A percentile compares a stretch with the other conserved stretches of the same genome.
phyloP scores from a whole-genome alignment of 53 echinoderm and acorn worm genomes.

The Pentamera pediparva region DNA sequence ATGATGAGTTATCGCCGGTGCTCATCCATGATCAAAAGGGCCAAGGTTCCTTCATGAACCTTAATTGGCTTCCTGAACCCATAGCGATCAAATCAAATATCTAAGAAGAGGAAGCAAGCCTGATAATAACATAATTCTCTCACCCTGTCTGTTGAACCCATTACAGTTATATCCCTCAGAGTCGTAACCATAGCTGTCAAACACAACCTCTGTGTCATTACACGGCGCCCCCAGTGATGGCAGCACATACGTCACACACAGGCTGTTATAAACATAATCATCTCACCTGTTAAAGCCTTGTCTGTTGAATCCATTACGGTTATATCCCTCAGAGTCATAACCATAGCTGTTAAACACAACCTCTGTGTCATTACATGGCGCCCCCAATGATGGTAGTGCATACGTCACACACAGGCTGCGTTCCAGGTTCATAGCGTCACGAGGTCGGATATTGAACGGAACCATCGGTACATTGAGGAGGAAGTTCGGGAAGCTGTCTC shows the following conservation, averaged over 20 bases:
- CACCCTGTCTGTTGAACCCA: constrained; percentile 78
- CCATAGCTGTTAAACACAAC: constrained; percentile 61
- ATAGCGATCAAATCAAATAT: no score
- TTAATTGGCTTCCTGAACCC: no score
- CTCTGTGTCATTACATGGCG: constrained; percentile 70
- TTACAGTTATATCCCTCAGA: constrained; percentile 68
- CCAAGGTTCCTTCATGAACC: no score
- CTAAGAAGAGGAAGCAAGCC: no score
- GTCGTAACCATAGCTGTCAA: constrained; percentile 71
- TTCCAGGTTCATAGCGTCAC: constrained; percentile 62
- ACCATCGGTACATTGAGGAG: constrained; percentile 64
- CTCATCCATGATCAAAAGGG: no score
- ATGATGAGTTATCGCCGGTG: no score
- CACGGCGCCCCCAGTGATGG: constrained; percentile 74
- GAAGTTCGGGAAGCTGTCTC: constrained; percentile 51
- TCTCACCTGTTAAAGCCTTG: no score
- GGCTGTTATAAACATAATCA: no score
- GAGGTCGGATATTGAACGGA: constrained; percentile 72
- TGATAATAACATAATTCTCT: no score
- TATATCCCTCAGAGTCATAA: constrained; percentile 66
- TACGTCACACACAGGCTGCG: constrained; percentile 82
- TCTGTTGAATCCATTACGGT: constrained; percentile 81
- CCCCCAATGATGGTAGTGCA: constrained; percentile 58
- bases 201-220: constrained; percentile 55
- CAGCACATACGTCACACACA: constrained; percentile 78